Conservation (phyloP, 2,888 invertebrate genomes). For the Volucella zonaria region DNA sequence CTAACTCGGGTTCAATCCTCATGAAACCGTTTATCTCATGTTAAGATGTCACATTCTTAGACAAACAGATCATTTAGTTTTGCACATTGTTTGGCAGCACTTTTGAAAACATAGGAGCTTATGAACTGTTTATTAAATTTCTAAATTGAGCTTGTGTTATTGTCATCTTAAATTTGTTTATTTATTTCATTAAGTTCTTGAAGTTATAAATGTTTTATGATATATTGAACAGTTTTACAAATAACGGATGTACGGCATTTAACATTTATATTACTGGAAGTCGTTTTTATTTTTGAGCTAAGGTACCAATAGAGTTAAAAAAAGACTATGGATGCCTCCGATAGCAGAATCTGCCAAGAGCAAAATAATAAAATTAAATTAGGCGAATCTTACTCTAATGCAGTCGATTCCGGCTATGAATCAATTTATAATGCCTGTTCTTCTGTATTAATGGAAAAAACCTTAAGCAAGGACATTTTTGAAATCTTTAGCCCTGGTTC, state of each 20-base stretch:
- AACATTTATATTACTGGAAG: background rate
- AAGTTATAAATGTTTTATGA: constrained; percentile 10
- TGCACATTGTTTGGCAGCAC: constrained; percentile 52
- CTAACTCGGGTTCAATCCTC: too few relatives aligned
- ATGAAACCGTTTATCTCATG: too few relatives aligned
- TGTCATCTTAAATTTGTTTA: constrained; percentile 58
- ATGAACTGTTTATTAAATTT: constrained; percentile 38
- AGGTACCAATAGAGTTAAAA: background rate
- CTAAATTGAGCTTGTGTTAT: constrained; percentile 33
- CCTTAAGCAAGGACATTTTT: constrained; percentile 56
- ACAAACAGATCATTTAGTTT: background rate
- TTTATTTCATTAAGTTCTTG: constrained; percentile 62
- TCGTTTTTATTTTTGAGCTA: background rate
- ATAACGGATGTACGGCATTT: constrained; percentile 40
- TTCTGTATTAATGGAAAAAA: constrained; percentile 60
- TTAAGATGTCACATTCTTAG: too few relatives aligned
- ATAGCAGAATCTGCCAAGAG: constrained; percentile 52
- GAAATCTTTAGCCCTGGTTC: constrained; percentile 58
- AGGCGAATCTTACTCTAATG: constrained; percentile 32
- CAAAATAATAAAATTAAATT: constrained; percentile 49
- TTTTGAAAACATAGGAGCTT: constrained; percentile 4
- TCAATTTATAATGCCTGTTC: constrained; percentile 53
- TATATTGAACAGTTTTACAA: constrained; percentile 34
- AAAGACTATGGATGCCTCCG: constrained; percentile 55
- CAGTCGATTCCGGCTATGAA: constrained; percentile 60